These are phyloP conservation scores for Melanogrammus aeglefinus DNA, from an alignment of 2,797 vertebrate species.

Conservation along the genomic window DNA sequence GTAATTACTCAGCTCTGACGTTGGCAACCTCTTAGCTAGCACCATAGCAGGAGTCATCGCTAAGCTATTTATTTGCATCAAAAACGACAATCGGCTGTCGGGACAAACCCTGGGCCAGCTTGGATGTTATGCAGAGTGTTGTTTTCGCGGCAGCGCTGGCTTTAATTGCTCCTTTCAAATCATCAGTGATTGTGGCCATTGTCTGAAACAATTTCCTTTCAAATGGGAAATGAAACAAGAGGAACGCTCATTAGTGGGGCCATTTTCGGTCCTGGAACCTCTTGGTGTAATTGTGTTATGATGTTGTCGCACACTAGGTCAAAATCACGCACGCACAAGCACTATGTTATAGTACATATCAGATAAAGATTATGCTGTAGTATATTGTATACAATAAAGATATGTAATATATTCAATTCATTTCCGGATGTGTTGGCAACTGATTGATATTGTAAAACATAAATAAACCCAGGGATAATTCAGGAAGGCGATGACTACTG, in stretches of 20 bases:
- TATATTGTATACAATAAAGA: neutral
- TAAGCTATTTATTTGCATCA: slow-evolving; percentile 61
- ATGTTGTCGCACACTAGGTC: slow-evolving; percentile 19
- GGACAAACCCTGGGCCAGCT: slow-evolving; percentile 52
- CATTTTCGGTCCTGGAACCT: slow-evolving; percentile 43
- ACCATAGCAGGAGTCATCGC: neutral
- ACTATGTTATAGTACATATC: neutral
- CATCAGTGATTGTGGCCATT: slow-evolving; percentile 56
- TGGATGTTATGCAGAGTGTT: slow-evolving; percentile 46
- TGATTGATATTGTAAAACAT: neutral
- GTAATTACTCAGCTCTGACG: slow-evolving; percentile 56
- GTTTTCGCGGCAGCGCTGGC: slow-evolving; percentile 53
- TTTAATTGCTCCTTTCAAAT: slow-evolving; percentile 65
- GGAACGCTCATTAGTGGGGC: slow-evolving; percentile 52
- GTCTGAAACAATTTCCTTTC: slow-evolving; percentile 59
- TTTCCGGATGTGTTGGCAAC: neutral
- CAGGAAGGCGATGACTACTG: too few relatives aligned
- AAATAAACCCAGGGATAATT: too few relatives aligned
- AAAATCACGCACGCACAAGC: slow-evolving; percentile 24
- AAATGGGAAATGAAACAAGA: slow-evolving; percentile 58
- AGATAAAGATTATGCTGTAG: slow-evolving; percentile 16
- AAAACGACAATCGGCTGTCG: slow-evolving; percentile 53
- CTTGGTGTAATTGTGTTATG: slow-evolving; percentile 51
- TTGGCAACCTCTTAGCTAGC: slow-evolving; percentile 37
- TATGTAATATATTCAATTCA: neutral